These are phyloP conservation scores for Gnatocerus cornutus DNA, from an alignment of 2,888 invertebrate genomes.

Conservation along the genomic window DNA sequence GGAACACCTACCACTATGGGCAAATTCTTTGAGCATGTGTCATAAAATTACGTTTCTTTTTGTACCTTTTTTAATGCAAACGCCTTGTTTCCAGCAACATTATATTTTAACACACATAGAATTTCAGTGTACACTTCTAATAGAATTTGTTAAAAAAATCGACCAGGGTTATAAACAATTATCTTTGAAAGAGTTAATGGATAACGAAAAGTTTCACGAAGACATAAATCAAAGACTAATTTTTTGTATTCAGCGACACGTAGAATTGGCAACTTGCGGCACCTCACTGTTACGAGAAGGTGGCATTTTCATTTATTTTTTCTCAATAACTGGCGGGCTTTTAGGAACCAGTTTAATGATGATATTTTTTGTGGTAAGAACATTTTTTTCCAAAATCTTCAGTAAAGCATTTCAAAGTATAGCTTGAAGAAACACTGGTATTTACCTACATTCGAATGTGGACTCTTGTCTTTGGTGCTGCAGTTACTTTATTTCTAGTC, in stretches of 20 bases:
- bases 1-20: slow-evolving; percentile 1
- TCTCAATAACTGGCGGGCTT: slow-evolving; percentile 8
- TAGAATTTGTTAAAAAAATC: background rate
- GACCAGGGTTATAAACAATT: background rate
- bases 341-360: slow-evolving; percentile 2
- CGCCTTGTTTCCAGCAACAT: background rate
- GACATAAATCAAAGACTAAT: background rate
- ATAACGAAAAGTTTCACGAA: background rate
- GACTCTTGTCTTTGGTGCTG: too few relatives aligned
- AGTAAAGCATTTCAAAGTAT: background rate
- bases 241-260: background rate
- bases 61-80: slow-evolving; percentile 19
- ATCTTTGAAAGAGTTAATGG: background rate
- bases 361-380: slow-evolving; percentile 10
- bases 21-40: background rate
- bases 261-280: background rate
- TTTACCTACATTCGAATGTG: too few relatives aligned
- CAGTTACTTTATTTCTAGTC: too few relatives aligned
- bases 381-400: background rate
- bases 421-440: too few relatives aligned
- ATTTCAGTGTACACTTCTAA: background rate
- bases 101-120: background rate
- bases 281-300: background rate
- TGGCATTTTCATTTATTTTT: slow-evolving; percentile 1
- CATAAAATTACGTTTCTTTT: slow-evolving; percentile 11